Evolutionary conservation across 2,113 vertebrate species (phyloP), one percentile per base, ranked within the genome.

Genomic region (Lethenteron camtschaticum): DNA sequence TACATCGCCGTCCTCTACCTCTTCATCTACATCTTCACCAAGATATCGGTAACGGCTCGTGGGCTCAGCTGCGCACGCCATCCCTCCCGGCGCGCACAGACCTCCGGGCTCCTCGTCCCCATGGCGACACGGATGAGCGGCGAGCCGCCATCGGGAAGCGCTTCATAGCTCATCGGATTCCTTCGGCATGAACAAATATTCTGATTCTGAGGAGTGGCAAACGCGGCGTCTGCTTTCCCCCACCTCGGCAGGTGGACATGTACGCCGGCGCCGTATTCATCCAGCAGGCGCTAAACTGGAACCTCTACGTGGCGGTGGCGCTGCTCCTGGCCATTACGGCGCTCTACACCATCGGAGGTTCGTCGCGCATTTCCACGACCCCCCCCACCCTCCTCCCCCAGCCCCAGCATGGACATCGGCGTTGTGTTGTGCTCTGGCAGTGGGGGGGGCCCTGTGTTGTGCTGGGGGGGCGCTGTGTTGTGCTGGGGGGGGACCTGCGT

Each of bases 11-110:
- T 89, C 70, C 81, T 99, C 74, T 95, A 85, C 73, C 75, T 99
- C 76, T 90, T 96, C 63, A 95, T 96, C 79, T 99, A 99, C 70
- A 90, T 96, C 78, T 97, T 97, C 80, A 96, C 94, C 74, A 97
- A 96, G 79, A 99, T 96, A 81, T 97, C 92, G 66, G 92, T 96
- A 78, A 79, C 86, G 77, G 10, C 72, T 57, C 41, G 41, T 41
- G 41, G 41, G 41, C 41, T 41, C 41, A 41, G 6, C 5, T 41
- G 41, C 6, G 41, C 41, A 41, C 41, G 41, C 41, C 41, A 7
- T 41, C 41, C 41, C 41, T 41, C 41, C 41, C 41, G 5, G 5
- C 41, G 41, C 41, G 6, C 41, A 41, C 41, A 6, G 6, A 41
- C 41, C 41, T 41, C 41, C 6, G 41, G 41, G 5, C 41, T 41